Conservation (phyloP, 2,797 vertebrate species). For the Parauchenoglanis ngamensis region DNA sequence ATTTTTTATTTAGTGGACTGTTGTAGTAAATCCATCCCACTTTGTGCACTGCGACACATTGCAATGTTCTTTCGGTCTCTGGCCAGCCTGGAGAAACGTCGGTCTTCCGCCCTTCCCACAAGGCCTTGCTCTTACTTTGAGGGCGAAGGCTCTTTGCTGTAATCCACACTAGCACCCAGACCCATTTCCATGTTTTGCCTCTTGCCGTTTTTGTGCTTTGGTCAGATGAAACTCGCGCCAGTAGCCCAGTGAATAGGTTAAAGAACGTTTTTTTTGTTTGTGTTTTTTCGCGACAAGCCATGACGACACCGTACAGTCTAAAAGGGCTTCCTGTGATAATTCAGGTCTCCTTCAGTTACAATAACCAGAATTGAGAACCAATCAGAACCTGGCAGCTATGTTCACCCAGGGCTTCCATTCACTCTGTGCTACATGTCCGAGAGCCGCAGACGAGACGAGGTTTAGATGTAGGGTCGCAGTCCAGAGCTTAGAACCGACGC, state of each 20-base stretch:
- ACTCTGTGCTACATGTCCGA: constrained; percentile 49
- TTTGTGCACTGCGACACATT: constrained; percentile 68
- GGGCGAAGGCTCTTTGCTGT: not conserved
- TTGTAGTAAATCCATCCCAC: constrained; percentile 50
- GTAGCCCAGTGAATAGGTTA: constrained; percentile 12
- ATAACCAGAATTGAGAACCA: constrained; percentile 64
- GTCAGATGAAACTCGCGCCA: not conserved
- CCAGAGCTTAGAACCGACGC: constrained; percentile 6
- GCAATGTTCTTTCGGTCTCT: constrained; percentile 49
- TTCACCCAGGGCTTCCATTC: constrained; percentile 83
- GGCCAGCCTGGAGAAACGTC: constrained; percentile 47
- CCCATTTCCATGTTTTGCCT: constrained; percentile 15
- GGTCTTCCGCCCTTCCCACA: constrained; percentile 50
- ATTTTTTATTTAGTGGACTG: constrained; percentile 17
- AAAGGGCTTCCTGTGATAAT: constrained; percentile 77
- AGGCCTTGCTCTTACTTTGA: constrained; percentile 27
- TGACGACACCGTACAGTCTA: constrained; percentile 60
- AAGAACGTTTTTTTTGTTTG: not conserved
- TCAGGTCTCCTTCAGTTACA: constrained; percentile 52
- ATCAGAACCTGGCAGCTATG: constrained; percentile 78
- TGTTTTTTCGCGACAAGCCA: constrained; percentile 72
- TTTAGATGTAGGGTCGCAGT: not conserved
- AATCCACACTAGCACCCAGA: constrained; percentile 24
- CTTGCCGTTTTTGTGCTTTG: not conserved
- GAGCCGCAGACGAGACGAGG: constrained; percentile 33